Conservation (phyloP, 1,140 invertebrate species). For the Gonatopus flavifemur region DNA sequence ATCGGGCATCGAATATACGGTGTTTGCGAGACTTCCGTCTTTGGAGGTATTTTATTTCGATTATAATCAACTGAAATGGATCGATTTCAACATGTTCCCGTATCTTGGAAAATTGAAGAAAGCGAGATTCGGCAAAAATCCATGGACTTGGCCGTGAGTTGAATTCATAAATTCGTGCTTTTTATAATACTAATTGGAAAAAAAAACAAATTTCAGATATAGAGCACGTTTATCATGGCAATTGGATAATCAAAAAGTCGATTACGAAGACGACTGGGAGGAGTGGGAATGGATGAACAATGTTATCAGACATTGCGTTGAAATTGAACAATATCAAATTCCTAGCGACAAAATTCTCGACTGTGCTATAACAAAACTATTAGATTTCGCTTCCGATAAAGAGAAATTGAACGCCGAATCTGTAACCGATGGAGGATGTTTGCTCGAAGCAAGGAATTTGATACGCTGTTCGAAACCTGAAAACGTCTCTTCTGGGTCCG, state of each 20-base stretch:
- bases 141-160: constrained; percentile 45
- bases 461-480: constrained; percentile 24
- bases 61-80: constrained; percentile 35
- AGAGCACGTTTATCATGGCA: constrained; percentile 43
- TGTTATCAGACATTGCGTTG: constrained; percentile 39
- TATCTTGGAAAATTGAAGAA: constrained; percentile 33
- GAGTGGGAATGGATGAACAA: constrained; percentile 49
- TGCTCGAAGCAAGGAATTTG: constrained; percentile 18
- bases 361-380: constrained; percentile 34
- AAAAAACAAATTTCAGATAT: constrained; percentile 27
- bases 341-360: constrained; percentile 39
- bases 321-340: constrained; percentile 33
- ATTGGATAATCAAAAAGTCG: constrained; percentile 40
- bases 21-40: constrained; percentile 31
- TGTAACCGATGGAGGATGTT: constrained; percentile 18
- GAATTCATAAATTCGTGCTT: neutral
- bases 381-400: constrained; percentile 21
- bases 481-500: constrained; percentile 9
- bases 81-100: constrained; percentile 37
- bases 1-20: constrained; percentile 27
- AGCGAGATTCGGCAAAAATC: constrained; percentile 45
- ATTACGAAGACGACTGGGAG: constrained; percentile 43
- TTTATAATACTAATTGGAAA: constrained; percentile 9
- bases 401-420: neutral
- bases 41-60: constrained; percentile 42